Base-by-base conservation (phyloP, 2,113 vertebrate species). In the Pachyramphus minor region DNA sequence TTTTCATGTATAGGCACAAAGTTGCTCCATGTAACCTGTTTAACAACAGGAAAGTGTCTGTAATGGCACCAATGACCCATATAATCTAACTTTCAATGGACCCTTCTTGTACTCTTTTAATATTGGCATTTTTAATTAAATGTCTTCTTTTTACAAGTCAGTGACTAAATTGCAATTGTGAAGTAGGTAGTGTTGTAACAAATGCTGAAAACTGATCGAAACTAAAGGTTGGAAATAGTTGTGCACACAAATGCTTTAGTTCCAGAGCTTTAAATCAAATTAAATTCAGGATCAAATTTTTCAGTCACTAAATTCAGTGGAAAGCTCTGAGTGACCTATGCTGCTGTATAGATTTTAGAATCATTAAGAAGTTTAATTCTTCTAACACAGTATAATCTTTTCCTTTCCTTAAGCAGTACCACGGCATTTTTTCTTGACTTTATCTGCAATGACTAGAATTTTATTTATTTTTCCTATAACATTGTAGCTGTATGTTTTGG, bases 81-180 rank as follows among this genome's bases (percentile, higher is more conserved):
- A 82, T 92, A 94, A 93, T 68, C 47, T 76, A 87, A 84, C 76
- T 95, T 96, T 45, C 88, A 84, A 58, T 84, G 66, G 69, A 27
- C 58, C 18, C 1, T 50, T 93, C 72, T 78, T 1, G 6, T 59
- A 62, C 52, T 89, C 52, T 86, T 97, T 86, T 90, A 95, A 79
- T 92, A 96, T 87, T 90, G 96, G 66, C 90, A 84, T 96, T 96
- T 95, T 96, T 92, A 96, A 96, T 96, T 94, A 93, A 96, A 96
- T 90, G 80, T 75, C 69, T 27, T 68, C 58, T 88, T 90, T 89
- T 82, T 89, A 58, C 89, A 91, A 90, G 59, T 90, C 69, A 72
- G 75, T 78, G 66, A 60, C 60, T 80, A 76, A 92, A 90, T 84
- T 94, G 66, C 47, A 84, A 35, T 73, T 79, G 80, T 53, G 59